Conservation (phyloP, 2,797 vertebrate genomes). For the Cyprinella venusta region DNA sequence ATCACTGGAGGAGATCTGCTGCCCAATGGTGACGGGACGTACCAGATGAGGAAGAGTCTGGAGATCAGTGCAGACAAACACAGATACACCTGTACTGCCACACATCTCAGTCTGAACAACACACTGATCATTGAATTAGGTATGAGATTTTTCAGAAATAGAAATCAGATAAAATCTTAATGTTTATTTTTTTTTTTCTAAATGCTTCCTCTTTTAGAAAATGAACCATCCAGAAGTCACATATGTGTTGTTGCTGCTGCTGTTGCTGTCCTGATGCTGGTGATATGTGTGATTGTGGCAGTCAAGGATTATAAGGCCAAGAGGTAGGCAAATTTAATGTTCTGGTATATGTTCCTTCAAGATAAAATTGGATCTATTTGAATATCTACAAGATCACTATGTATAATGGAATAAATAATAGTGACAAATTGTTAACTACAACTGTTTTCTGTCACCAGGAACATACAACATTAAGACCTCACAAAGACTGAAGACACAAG, state of each 20-base stretch:
- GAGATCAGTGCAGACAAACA: constrained; percentile 17
- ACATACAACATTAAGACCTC: no score
- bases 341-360: no score
- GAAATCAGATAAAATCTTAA: background rate
- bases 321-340: no score
- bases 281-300: background rate
- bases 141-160: background rate
- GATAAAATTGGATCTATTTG: no score
- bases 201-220: background rate
- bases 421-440: background rate
- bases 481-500: no score
- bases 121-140: background rate
- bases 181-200: background rate
- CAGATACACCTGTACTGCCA: background rate
- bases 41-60: constrained; percentile 57
- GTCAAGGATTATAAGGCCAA: no score
- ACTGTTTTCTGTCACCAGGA: background rate
- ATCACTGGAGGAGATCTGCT: constrained; percentile 55
- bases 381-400: no score
- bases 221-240: background rate
- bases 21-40: constrained; percentile 57
- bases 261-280: no score
- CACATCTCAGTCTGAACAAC: background rate
- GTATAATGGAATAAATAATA: no score
- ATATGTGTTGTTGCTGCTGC: background rate